Evolutionary conservation across 2,113 vertebrate species (phyloP).

Genomic region (Formicarius rufipectus): DNA sequence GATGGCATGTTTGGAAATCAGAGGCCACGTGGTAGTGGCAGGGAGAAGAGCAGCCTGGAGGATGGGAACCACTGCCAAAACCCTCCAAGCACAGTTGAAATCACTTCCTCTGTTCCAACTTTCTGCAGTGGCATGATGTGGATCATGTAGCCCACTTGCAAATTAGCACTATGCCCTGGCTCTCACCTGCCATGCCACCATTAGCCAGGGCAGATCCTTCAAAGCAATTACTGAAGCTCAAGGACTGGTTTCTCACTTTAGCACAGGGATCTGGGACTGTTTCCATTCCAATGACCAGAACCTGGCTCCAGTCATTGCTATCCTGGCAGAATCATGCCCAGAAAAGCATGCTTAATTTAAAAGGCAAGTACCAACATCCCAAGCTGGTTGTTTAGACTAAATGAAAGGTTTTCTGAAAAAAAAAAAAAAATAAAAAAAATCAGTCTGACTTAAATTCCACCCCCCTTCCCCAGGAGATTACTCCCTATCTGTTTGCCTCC

Average conservation of each 20-base stretch:
- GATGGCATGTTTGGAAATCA: rapidly evolving
- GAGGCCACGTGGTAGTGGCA: background rate
- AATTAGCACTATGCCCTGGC: background rate
- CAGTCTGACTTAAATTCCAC: constrained; percentile 34
- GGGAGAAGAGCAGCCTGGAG: background rate
- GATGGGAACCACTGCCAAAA: background rate
- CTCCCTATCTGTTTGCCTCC: constrained; percentile 36
- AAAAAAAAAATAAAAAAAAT: background rate
- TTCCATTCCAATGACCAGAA: background rate
- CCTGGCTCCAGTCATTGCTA: background rate
- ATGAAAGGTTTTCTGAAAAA: background rate
- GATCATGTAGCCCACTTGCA: background rate
- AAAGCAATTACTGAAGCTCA: background rate
- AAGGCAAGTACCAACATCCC: background rate
- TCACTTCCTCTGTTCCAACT: background rate
- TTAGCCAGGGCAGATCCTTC: background rate
- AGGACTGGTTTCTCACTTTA: background rate
- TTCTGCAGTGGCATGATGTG: rapidly evolving
- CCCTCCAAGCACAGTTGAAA: background rate
- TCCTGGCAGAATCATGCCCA: background rate
- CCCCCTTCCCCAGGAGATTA: constrained; percentile 32
- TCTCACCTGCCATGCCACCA: background rate
- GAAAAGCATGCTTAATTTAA: background rate
- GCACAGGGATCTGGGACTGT: background rate
- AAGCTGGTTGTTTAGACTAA: constrained; percentile 31